Base-by-base conservation (phyloP, 2,113 vertebrate genomes). In the Perca fluviatilis region DNA sequence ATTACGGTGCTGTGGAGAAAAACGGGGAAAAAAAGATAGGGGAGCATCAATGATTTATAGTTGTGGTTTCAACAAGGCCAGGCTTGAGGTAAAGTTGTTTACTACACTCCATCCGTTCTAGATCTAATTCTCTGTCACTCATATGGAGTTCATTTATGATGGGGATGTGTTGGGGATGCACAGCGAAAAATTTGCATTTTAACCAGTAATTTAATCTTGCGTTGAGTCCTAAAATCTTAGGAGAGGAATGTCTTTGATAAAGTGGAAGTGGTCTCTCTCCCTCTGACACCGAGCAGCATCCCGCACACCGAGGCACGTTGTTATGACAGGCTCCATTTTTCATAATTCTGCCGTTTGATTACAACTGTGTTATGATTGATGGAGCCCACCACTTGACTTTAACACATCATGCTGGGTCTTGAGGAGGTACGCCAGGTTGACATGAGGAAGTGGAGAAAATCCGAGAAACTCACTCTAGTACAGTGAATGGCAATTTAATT, bases 261-360 rank as follows among this genome's bases (percentile, higher is more conserved):
- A 90, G 86, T 90, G 85, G 87, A 88, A 85, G 80, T 65, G 83
- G 70, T 65, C 58, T 33, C 12, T n/a, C 83, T 85, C 86, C 50
- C 70, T 77, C 92, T 78, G 88, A 92, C 90, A 85, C 89, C 68
- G 78, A 21, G 89, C 91, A 69, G 90, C 91, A 70, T 84, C 79
- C 83, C 77, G 54, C 85, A 84, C 75, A 75, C 70, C 8, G 27
- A 80, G 86, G 77, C 79, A 67, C 80, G 69, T 72, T 57, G 83
- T 75, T 54, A 25, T 94, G 93, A 95, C 95, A 95, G 92, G 47
- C 86, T 87, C 89, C 92, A 94, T 95, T 95, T 95, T 92, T 95
- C 94, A 95, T 94, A 91, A 94, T 94, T 91, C 87, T 69, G 86
- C 84, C 66, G 74, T 93, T 93, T 94, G 92, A 95, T 94, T 92